Conservation (phyloP, 2,888 invertebrate species). For the Xestobium rufovillosum region DNA sequence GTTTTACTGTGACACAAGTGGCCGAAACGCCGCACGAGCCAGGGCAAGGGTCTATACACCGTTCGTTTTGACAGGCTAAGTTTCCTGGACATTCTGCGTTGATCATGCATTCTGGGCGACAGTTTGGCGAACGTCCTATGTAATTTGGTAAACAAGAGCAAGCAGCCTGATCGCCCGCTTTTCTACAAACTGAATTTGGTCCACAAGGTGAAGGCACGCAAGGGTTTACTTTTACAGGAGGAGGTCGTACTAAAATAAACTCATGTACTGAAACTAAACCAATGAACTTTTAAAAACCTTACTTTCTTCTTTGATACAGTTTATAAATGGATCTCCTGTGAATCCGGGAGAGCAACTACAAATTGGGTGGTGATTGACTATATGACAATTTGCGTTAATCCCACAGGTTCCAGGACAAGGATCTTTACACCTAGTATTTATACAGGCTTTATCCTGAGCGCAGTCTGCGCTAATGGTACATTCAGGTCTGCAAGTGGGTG, state of each 20-base stretch:
- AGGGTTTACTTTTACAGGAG: conserved; percentile 56
- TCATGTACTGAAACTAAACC: too few species aligned
- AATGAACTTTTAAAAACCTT: conserved; percentile 43
- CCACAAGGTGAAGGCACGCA: conserved; percentile 81
- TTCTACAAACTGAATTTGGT: conserved; percentile 73
- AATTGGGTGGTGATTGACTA: conserved; percentile 78
- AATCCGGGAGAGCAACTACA: conserved; percentile 72
- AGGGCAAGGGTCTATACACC: conserved; percentile 75
- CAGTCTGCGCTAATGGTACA: conserved; percentile 80
- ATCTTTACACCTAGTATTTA: conserved; percentile 70
- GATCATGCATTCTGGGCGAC: conserved; percentile 77
- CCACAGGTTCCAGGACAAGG: conserved; percentile 82
- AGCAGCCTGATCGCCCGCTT: conserved; percentile 66
- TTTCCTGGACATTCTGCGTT: conserved; percentile 80
- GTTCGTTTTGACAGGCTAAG: conserved; percentile 74
- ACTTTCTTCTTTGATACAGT: conserved; percentile 63
- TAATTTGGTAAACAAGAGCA: conserved; percentile 75
- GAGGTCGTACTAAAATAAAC: conserved; percentile 33
- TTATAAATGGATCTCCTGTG: conserved; percentile 74
- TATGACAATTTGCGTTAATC: conserved; percentile 69
- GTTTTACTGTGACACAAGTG: conserved; percentile 72
- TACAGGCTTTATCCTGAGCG: conserved; percentile 70
- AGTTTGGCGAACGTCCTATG: conserved; percentile 76
- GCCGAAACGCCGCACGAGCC: conserved; percentile 77
- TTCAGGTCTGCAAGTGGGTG: conserved; percentile 69